Evolutionary conservation across 2,888 invertebrate genomes (phyloP).

Genomic region (Augochlorella aurata): DNA sequence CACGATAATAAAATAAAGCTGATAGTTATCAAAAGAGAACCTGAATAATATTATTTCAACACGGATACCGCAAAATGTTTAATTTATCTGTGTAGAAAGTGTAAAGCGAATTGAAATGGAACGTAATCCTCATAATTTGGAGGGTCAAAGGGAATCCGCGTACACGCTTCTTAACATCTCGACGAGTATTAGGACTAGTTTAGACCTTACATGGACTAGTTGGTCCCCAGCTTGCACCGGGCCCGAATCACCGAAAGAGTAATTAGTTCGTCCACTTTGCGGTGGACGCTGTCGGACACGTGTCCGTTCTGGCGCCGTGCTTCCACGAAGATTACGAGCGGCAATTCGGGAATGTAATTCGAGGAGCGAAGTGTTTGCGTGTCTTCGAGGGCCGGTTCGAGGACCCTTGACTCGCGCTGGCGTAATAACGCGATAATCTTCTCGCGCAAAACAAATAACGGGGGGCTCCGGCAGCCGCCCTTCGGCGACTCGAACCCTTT

Average conservation of each 20-base stretch:
- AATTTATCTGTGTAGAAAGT: no score
- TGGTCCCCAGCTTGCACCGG: not conserved
- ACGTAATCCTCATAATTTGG: no score
- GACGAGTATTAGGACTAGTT: no score
- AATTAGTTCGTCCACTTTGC: slow-evolving; percentile 31
- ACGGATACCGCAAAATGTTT: no score
- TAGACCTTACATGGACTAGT: not conserved
- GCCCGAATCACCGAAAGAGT: slow-evolving; percentile 18
- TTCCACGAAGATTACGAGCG: slow-evolving; percentile 59
- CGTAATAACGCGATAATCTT: slow-evolving; percentile 81
- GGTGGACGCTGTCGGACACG: slow-evolving; percentile 35
- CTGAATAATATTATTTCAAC: no score
- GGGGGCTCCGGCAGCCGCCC: slow-evolving; percentile 19
- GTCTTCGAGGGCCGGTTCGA: slow-evolving; percentile 61
- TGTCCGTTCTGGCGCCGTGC: slow-evolving; percentile 33
- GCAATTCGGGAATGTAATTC: slow-evolving; percentile 74
- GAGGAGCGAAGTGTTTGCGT: slow-evolving; percentile 72
- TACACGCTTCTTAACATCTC: no score
- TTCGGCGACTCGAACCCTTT: slow-evolving; percentile 73
- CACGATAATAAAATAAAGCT: no score
- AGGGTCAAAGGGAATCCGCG: no score
- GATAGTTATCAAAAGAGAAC: no score
- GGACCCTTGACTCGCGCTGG: slow-evolving; percentile 73
- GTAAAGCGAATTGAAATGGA: no score
- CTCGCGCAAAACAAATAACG: slow-evolving; percentile 79